Evolutionary conservation across 2,797 vertebrate genomes (phyloP), one percentile per base, ranked within the genome.

Genomic region (Emys orbicularis): DNA sequence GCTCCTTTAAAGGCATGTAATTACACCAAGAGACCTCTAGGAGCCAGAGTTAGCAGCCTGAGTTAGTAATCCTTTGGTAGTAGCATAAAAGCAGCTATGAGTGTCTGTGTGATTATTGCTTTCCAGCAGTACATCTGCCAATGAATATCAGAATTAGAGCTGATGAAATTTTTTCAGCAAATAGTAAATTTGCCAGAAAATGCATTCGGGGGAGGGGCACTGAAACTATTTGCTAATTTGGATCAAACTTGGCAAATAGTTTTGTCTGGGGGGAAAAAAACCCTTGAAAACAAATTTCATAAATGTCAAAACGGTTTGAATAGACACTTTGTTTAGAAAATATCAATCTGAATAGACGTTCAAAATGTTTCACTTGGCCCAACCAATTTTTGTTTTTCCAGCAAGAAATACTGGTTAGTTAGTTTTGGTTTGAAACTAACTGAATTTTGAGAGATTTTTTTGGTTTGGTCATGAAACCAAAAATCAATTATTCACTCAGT

Each of bases 11-110:
- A 12, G 93, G 91, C 96, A 95, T 2, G 0, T 13, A 79, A 92
- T 88, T 88, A 93, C 54, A 11, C 12, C 15, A 34, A 68, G 65
- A 37, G n/a, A 68, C 65, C 65, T 65, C 15, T 68, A 68, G 34
- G 18, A 68, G 18, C 65, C 18, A 37, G 34, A 56, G 82, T 81
- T 90, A 2, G 34, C 85, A 94, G 94, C 80, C 23, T 90, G 90
- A 95, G 80, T 89, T 96, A n/a, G 50, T 59, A 59, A 41, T 90
- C 57, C 91, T 94, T 96, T 93, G 94, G 85, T 88, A 54, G 31
- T 53, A 91, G 19, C 9, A 41, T 79, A 96, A 81, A 79, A 84
- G 56, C n/a, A 92, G 85, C 50, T 94, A 79, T 81, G 49, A 81
- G 61, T 25, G 25, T 88, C 79, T 88, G 21, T 57, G 54, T 27